Evolutionary conservation across 2,113 vertebrate species (phyloP), one percentile per base, ranked within the genome.

Genomic region (Rana temporaria): DNA sequence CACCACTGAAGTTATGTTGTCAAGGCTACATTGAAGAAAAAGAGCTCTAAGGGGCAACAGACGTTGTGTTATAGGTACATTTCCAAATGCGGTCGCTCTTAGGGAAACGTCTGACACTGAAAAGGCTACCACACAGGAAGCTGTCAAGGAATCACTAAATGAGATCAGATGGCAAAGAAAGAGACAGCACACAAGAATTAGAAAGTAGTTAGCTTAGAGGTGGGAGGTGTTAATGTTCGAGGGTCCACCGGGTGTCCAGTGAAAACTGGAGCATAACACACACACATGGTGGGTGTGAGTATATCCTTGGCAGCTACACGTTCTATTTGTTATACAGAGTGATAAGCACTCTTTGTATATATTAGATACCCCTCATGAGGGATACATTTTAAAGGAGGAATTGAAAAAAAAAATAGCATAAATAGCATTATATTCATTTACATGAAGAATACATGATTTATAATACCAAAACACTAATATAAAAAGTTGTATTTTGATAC

Each of bases 181-280:
- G 71, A 48, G 71, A 48, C 66, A 59, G 68, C 34, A 67, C 81
- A 82, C 48, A 67, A 63, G 63, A 75, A 75, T 75, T 82, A 75
- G 71, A 82, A 68, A 68, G 81, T 56, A 67, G 63, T 71, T 82
- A 75, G 64, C 71, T 75, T 48, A 59, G 55, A 82, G 71, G 72
- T 67, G 62, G 53, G 63, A 75, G 64, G 63, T 75, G 69, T 73
- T 65, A 74, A 74, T 82, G 81, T 75, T 75, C 57, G 20, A 82
- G 53, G 81, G 81, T 82, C 81, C 81, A 82, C 32, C 26, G 81
- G 81, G 81, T 82, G 81, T 59, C 71, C 81, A 75, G 81, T 82
- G 63, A 75, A 82, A 82, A 82, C 71, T 82, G 81, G 81, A 82
- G 81, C 69, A 66, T 57, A 42, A 73, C 60, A 26, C 81, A 67